phyloP scores from a whole-genome alignment of 2,888 invertebrate species.

The Hirtodrosophila duncani region DNA sequence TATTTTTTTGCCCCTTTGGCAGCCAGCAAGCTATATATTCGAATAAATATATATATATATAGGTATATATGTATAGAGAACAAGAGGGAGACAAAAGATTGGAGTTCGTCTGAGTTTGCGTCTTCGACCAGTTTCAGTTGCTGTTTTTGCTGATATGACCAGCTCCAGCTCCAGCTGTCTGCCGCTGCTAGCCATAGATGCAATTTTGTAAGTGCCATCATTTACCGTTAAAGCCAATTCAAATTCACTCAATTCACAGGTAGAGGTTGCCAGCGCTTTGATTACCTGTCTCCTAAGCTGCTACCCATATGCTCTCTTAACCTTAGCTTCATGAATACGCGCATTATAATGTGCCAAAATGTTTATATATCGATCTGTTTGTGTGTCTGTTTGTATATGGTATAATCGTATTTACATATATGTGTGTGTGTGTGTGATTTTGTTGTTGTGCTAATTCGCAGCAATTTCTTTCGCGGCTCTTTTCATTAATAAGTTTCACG shows the following conservation, averaged over 20 bases:
- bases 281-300: no score
- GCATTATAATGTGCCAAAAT: slow-evolving; percentile 13
- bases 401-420: no score
- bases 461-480: slow-evolving; percentile 58
- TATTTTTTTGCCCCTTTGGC: slow-evolving; percentile 37
- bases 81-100: slow-evolving; percentile 24
- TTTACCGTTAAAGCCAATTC: slow-evolving; percentile 42
- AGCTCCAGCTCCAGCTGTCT: no score
- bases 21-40: slow-evolving; percentile 33
- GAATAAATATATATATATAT: slow-evolving; percentile 14
- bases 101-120: slow-evolving; percentile 30
- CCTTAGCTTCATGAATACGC: slow-evolving; percentile 2
- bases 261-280: slow-evolving; percentile 12
- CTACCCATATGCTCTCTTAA: slow-evolving; percentile 2
- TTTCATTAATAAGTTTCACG: slow-evolving; percentile 74
- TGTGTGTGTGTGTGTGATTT: slow-evolving; percentile 11
- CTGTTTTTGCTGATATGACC: slow-evolving; percentile 42
- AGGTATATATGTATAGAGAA: slow-evolving; percentile 11
- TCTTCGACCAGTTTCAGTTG: slow-evolving; percentile 42
- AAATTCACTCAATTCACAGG: not conserved
- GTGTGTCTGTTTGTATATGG: not conserved
- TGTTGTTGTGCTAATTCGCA: slow-evolving; percentile 51
- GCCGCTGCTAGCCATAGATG: slow-evolving; percentile 31
- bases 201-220: slow-evolving; percentile 58
- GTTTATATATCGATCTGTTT: not conserved